Conservation (phyloP, 2,888 invertebrate species). For the Drosophila paucipuncta region DNA sequence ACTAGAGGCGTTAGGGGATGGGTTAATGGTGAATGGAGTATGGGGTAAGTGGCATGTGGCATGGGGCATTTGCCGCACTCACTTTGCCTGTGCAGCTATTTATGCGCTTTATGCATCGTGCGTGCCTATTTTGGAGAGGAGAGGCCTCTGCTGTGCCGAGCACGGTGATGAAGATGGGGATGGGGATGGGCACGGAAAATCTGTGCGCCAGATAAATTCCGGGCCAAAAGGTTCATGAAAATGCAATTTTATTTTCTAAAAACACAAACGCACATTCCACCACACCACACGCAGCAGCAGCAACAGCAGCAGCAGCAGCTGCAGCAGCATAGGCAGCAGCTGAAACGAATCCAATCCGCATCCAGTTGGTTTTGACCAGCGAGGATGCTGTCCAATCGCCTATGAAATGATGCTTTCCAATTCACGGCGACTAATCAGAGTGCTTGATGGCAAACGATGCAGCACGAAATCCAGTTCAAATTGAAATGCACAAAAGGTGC, state of each 20-base stretch:
- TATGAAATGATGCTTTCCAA: conserved; percentile 76
- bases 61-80: conserved; percentile 1
- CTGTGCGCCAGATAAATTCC: conserved; percentile 79
- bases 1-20: neutral
- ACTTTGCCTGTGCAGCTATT: conserved; percentile 70
- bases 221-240: conserved; percentile 83
- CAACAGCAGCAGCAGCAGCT: conserved; percentile 12
- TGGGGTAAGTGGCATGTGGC: neutral
- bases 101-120: conserved; percentile 79
- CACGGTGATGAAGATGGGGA: too few relatives aligned
- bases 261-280: conserved; percentile 68
- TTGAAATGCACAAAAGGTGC: conserved; percentile 13
- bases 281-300: conserved; percentile 15
- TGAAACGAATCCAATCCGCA: conserved; percentile 52
- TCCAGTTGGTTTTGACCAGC: conserved; percentile 54
- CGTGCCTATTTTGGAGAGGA: conserved; percentile 61
- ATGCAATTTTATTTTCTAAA: conserved; percentile 84
- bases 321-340: conserved; percentile 16
- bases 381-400: conserved; percentile 72
- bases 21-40: conserved; percentile 1
- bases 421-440: conserved; percentile 74
- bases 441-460: conserved; percentile 37
- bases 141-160: conserved; percentile 5
- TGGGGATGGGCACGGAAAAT: conserved; percentile 58
- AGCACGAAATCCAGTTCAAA: conserved; percentile 6